Evolutionary conservation across 1,140 invertebrate species (phyloP).

Genomic region (Vanessa atalanta): DNA sequence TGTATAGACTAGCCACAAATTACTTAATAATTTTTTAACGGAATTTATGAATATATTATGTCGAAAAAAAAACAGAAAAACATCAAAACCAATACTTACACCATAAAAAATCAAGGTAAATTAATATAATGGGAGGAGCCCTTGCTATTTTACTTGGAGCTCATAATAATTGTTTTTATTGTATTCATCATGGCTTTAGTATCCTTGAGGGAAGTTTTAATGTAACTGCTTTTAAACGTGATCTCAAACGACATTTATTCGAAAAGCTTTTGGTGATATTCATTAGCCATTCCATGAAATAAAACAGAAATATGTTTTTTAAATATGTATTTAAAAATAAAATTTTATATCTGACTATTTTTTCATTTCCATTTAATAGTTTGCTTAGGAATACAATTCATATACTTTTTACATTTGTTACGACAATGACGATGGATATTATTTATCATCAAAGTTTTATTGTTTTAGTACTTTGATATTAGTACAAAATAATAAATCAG

Average conservation of each 20-base stretch:
- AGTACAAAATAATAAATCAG: slow-evolving; percentile 65
- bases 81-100: too few relatives aligned
- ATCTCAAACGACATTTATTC: slow-evolving; percentile 29
- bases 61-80: too few relatives aligned
- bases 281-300: background rate
- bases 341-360: too few relatives aligned
- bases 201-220: slow-evolving; percentile 22
- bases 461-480: slow-evolving; percentile 54
- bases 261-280: background rate
- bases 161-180: slow-evolving; percentile 10
- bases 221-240: slow-evolving; percentile 25
- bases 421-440: background rate
- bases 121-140: too few relatives aligned
- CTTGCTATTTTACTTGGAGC: background rate
- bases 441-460: slow-evolving; percentile 28
- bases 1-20: background rate
- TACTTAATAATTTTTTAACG: background rate
- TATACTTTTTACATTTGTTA: too few relatives aligned
- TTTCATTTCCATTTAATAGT: too few relatives aligned
- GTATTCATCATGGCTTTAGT: slow-evolving; percentile 1
- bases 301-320: too few relatives aligned
- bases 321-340: too few relatives aligned
- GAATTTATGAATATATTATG: too few relatives aligned
- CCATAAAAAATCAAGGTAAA: too few relatives aligned
- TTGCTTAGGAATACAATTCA: too few relatives aligned